Evolutionary conservation across 2,888 invertebrate species (phyloP).

Genomic region (Melikaiella ostensackeni): DNA sequence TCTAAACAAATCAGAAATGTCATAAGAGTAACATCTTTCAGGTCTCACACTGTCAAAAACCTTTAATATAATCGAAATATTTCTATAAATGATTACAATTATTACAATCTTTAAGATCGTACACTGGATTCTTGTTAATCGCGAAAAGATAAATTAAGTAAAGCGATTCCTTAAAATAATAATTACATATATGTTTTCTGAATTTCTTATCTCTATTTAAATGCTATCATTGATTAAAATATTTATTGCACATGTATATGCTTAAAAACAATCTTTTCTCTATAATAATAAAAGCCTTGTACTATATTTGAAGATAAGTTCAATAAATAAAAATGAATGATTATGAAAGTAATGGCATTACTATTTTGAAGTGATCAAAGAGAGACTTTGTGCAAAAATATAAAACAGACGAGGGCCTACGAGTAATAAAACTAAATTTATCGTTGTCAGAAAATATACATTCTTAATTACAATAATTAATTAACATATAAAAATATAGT

Average conservation of each 20-base stretch:
- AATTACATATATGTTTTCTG: background rate
- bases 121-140: background rate
- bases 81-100: background rate
- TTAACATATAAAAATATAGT: slow-evolving; percentile 6
- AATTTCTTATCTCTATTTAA: background rate
- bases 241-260: slow-evolving; percentile 20
- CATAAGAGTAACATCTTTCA: too few species aligned
- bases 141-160: background rate
- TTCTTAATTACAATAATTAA: background rate
- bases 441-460: background rate
- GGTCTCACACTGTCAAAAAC: background rate
- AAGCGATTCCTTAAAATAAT: background rate
- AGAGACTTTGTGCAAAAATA: background rate
- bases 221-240: slow-evolving; percentile 7
- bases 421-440: background rate
- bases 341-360: background rate
- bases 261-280: background rate
- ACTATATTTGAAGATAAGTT: background rate
- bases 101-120: background rate
- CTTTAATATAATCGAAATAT: background rate
- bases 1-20: too few species aligned
- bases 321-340: background rate
- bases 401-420: background rate
- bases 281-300: background rate
- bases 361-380: background rate